Evolutionary conservation across 2,797 vertebrate species (phyloP).

Genomic region (Enteromius argenteus): DNA sequence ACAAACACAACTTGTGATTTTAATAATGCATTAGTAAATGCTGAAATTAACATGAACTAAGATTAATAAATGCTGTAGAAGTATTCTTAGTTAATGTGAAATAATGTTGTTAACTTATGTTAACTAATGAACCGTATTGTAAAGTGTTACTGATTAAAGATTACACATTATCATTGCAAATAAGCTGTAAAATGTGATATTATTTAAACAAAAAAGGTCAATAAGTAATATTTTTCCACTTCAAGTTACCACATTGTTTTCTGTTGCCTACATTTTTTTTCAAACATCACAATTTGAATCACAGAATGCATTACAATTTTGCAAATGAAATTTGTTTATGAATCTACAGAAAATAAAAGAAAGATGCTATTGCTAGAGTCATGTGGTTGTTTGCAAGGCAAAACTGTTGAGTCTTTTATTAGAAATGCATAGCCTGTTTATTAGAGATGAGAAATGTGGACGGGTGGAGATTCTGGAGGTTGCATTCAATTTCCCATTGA

Average conservation of each 20-base stretch:
- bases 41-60: too few species aligned
- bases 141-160: background rate
- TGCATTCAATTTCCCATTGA: constrained; percentile 48
- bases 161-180: background rate
- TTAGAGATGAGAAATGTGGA: constrained; percentile 35
- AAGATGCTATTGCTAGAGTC: background rate
- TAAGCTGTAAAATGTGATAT: background rate
- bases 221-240: background rate
- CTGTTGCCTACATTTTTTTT: too few species aligned
- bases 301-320: background rate
- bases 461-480: constrained; percentile 52
- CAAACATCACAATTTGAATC: too few species aligned
- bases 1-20: too few species aligned
- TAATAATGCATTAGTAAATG: too few species aligned
- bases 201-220: background rate
- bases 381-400: background rate
- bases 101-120: too few species aligned
- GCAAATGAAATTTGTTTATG: background rate
- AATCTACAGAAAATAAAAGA: background rate
- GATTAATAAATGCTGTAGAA: too few species aligned
- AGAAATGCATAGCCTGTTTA: constrained; percentile 1
- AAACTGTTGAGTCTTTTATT: constrained; percentile 15
- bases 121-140: too few species aligned
- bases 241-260: background rate
- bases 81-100: too few species aligned